Conservation (phyloP, 2,113 vertebrate genomes). For the Protobothrops flavoviridis region DNA sequence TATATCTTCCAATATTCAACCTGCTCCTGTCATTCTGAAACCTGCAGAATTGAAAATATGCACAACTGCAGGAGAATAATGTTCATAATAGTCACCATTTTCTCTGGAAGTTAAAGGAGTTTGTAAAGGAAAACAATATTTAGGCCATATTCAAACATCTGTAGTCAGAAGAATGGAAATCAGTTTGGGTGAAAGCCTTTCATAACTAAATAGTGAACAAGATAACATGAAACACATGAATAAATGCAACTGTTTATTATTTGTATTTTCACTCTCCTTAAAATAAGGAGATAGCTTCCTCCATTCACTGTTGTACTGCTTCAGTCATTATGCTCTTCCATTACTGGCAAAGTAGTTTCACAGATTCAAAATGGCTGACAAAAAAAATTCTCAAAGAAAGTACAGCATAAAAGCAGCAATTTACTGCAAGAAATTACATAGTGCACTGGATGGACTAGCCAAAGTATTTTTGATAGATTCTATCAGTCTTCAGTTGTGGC, state of each 20-base stretch:
- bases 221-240: neutral
- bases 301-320: slow-evolving; percentile 35
- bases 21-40: neutral
- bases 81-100: neutral
- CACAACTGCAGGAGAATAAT: neutral
- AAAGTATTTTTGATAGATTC: slow-evolving; percentile 23
- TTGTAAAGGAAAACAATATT: neutral
- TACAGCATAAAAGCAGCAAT: slow-evolving; percentile 35
- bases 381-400: slow-evolving; percentile 45
- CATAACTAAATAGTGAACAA: neutral
- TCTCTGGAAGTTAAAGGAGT: neutral
- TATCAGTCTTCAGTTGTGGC: slow-evolving; percentile 40
- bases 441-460: neutral
- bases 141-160: neutral
- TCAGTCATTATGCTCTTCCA: slow-evolving; percentile 37
- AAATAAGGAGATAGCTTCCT: neutral
- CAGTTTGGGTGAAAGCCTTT: neutral
- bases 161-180: neutral
- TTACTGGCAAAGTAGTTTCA: slow-evolving; percentile 36
- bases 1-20: neutral
- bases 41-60: neutral
- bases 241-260: neutral
- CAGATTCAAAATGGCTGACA: slow-evolving; percentile 62
- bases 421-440: slow-evolving; percentile 44
- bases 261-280: neutral